phyloP scores from a whole-genome alignment of 1,140 invertebrate species.

The Samia ricini region DNA sequence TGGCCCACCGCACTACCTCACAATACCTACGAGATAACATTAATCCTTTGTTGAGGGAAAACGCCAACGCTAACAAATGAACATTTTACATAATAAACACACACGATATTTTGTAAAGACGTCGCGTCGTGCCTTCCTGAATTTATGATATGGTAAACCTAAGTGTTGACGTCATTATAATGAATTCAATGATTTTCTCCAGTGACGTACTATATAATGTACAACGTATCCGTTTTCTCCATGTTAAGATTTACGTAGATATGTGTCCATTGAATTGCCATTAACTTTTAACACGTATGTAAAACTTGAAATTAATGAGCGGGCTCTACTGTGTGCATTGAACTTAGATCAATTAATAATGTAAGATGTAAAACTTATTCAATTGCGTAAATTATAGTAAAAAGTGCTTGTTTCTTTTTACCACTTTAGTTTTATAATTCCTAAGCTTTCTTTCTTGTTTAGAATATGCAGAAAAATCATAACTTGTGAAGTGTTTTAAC shows the following conservation, averaged over 20 bases:
- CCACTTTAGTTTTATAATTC: no score
- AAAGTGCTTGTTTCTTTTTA: no score
- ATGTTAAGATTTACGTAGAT: background rate
- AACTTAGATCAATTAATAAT: no score
- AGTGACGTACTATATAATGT: background rate
- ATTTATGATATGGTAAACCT: background rate
- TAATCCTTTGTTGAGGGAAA: constrained; percentile 38
- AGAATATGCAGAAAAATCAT: no score
- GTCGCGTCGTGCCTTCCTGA: background rate
- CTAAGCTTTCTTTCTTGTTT: no score
- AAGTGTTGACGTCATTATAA: background rate
- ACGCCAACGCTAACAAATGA: constrained; percentile 27
- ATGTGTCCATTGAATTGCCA: no score
- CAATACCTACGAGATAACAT: constrained; percentile 31
- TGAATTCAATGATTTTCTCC: background rate
- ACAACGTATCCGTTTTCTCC: background rate
- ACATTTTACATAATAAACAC: constrained; percentile 24
- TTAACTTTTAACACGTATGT: no score
- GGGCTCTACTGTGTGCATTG: no score
- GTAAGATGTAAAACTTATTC: no score
- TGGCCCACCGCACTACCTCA: constrained; percentile 14
- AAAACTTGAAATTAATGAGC: no score
- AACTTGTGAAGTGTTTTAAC: no score
- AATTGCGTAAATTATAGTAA: no score
- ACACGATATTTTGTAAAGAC: constrained; percentile 10